Percentiles rank a stretch among this genome's conserved stretches.
Evolutionary conservation across 1,140 invertebrate genomes (phyloP).

Genomic region (Sinella curviseta): DNA sequence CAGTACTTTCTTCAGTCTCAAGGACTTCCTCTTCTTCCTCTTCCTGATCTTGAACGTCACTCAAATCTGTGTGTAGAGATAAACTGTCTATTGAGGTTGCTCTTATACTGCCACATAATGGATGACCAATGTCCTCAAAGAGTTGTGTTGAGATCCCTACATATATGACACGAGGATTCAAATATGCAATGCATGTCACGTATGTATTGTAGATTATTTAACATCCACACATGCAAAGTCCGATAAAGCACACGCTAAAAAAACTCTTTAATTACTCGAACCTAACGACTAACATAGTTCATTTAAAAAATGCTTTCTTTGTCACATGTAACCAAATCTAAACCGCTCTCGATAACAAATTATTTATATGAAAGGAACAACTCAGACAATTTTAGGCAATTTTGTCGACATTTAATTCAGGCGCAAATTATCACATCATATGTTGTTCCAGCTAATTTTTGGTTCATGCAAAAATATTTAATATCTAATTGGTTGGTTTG

Average conservation of each 20-base stretch:
- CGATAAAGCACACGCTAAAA: no score
- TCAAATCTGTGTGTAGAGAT: slow-evolving; percentile 36
- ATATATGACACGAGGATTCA: background rate
- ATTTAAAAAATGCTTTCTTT: no score
- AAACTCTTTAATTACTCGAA: no score
- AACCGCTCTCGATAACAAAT: background rate
- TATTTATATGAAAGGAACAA: background rate
- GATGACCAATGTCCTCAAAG: slow-evolving; percentile 40
- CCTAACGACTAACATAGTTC: no score
- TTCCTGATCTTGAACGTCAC: slow-evolving; percentile 36
- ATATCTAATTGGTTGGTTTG: no score
- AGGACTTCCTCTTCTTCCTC: slow-evolving; percentile 19
- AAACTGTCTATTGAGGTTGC: slow-evolving; percentile 38
- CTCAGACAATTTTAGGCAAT: background rate
- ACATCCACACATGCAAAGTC: no score
- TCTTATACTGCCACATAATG: slow-evolving; percentile 31
- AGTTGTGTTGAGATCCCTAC: slow-evolving; percentile 16
- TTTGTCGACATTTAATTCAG: background rate
- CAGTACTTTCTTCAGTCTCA: no score
- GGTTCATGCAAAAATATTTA: no score
- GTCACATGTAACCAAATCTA: no score
- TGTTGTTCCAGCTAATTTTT: no score
- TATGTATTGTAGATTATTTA: no score
- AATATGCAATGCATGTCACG: background rate
- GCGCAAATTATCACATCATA: background rate